Percentiles rank a stretch among this genome's conserved stretches.
phyloP scores from a whole-genome alignment of 2,113 vertebrate species.

The Saguinus midas region DNA sequence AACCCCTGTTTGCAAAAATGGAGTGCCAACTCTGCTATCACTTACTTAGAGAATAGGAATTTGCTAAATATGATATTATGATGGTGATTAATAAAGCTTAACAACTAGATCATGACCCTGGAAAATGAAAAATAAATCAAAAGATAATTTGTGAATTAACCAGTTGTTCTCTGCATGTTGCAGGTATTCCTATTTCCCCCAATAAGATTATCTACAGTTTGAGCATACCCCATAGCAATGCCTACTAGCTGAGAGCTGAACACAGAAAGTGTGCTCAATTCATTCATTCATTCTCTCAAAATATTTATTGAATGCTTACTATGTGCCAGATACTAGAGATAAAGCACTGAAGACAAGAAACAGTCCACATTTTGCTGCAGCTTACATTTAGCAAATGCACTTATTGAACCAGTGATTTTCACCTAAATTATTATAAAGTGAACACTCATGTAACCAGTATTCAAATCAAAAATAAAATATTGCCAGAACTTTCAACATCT shows the following conservation, averaged over 20 bases:
- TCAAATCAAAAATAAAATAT: neutral
- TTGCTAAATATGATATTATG: neutral
- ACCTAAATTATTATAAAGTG: neutral
- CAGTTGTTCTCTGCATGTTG: neutral
- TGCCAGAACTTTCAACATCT: neutral
- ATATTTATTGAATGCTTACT: neutral
- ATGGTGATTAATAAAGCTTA: neutral
- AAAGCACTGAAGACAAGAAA: neutral
- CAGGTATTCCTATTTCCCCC: neutral
- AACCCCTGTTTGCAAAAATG: neutral
- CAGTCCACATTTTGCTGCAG: neutral
- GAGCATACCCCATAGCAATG: neutral
- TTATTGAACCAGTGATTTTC: neutral
- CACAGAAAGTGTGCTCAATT: neutral
- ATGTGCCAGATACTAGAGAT: neutral
- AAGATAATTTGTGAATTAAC: neutral
- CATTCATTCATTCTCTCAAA: constrained; percentile 1
- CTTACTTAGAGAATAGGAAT: neutral
- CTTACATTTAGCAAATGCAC: neutral
- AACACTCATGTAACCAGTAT: neutral
- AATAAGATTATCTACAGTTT: neutral
- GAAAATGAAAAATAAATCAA: neutral
- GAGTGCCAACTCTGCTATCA: neutral
- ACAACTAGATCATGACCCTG: neutral
- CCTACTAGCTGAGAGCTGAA: neutral